phyloP scores from a whole-genome alignment of 2,113 vertebrate species.

The Atherinomorus stipes region DNA sequence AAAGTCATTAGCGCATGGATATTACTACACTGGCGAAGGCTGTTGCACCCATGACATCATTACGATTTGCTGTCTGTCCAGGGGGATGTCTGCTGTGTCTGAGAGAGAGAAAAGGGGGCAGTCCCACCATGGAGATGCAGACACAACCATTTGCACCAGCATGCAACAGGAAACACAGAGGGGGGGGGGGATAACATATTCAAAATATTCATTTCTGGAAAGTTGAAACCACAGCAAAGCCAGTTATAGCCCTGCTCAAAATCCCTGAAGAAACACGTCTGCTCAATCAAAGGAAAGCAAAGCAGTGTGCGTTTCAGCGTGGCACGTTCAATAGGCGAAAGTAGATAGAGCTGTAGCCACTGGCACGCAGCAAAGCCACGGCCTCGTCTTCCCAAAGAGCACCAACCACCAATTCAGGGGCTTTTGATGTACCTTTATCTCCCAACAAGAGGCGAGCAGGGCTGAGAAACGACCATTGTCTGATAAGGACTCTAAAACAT shows the following conservation, averaged over 20 bases:
- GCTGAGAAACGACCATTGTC: constrained; percentile 41
- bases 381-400: constrained; percentile 43
- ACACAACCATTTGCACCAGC: constrained; percentile 40
- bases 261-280: constrained; percentile 18
- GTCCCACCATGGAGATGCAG: constrained; percentile 35
- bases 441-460: constrained; percentile 31
- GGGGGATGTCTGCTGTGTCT: constrained; percentile 66
- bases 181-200: constrained; percentile 41
- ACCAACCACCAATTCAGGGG: constrained; percentile 23
- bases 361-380: constrained; percentile 19
- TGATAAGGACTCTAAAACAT: constrained; percentile 71
- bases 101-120: constrained; percentile 38
- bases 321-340: constrained; percentile 1
- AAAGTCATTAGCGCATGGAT: constrained; percentile 74
- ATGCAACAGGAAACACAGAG: constrained; percentile 52
- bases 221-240: constrained; percentile 16
- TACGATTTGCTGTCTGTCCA: constrained; percentile 67
- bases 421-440: constrained; percentile 73
- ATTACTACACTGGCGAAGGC: constrained; percentile 66
- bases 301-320: constrained; percentile 12
- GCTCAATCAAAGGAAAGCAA: constrained; percentile 20
- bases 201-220: constrained; percentile 55
- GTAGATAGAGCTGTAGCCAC: constrained; percentile 19
- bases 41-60: constrained; percentile 80
- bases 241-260: constrained; percentile 16